These are phyloP conservation scores for Hydra vulgaris DNA, from an alignment of 30 jellyfish, hydroid and myxozoan genomes.

Conservation along the genomic window DNA sequence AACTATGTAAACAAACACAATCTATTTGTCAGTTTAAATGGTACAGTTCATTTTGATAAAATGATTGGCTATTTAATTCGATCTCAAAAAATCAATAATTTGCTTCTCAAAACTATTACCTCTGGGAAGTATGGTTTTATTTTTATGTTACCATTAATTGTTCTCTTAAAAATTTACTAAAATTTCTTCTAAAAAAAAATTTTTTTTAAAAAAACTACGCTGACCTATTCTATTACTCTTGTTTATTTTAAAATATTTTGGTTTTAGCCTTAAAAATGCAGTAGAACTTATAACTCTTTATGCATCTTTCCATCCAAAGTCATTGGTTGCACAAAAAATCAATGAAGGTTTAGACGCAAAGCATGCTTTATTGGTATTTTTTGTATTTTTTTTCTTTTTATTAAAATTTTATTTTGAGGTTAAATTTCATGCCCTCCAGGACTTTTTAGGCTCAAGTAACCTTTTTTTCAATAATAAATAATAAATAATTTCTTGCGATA, in stretches of 20 bases:
- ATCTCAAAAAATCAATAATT: slow-evolving; percentile 42
- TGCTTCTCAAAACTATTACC: slow-evolving; percentile 45
- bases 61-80: slow-evolving; percentile 47
- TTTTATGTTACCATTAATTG: background rate
- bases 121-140: slow-evolving; percentile 38
- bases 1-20: slow-evolving; percentile 47
- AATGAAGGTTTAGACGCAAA: slow-evolving; percentile 1
- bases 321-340: slow-evolving; percentile 9
- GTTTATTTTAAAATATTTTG: no score
- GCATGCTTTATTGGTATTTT: slow-evolving; percentile 16
- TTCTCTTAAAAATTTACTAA: no score
- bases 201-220: no score
- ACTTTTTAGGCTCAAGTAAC: no score
- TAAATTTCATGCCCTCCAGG: no score
- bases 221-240: no score
- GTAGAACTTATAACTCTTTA: slow-evolving; percentile 39
- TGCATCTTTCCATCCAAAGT: slow-evolving; percentile 17
- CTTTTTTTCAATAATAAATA: no score
- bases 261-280: slow-evolving; percentile 36
- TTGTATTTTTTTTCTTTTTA: background rate
- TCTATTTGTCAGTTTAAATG: slow-evolving; percentile 33
- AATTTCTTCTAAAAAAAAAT: no score
- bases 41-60: slow-evolving; percentile 40
- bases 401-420: no score
- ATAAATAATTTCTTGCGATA: no score